Percentiles rank a stretch among this genome's conserved stretches.
Conservation (phyloP, 2,113 vertebrate genomes). For the Oncorhynchus kisutch region DNA sequence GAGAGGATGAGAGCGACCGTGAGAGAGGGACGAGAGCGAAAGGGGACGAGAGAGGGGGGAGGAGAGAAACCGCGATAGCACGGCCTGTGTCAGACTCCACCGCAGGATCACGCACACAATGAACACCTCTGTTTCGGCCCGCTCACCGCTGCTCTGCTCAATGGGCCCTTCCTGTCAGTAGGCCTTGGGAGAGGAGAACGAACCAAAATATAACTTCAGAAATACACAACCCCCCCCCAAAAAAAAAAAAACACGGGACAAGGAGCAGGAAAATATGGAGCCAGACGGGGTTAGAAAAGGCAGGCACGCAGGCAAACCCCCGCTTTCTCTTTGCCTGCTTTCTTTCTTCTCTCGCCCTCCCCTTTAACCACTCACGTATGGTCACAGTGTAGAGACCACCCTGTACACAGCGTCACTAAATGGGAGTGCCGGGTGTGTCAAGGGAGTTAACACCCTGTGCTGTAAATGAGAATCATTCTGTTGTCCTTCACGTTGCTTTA, state of each 20-base stretch:
- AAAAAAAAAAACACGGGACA: constrained; percentile 41
- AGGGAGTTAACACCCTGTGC: neutral
- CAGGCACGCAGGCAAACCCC: constrained; percentile 5
- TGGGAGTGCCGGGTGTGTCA: constrained; percentile 9
- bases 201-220: constrained; percentile 48
- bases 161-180: constrained; percentile 59
- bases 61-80: constrained; percentile 33
- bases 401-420: constrained; percentile 29
- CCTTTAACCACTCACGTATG: constrained; percentile 49
- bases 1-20: neutral
- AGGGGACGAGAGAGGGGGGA: neutral
- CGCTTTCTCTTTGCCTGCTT: constrained; percentile 22
- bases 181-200: constrained; percentile 39
- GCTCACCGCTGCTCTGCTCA: constrained; percentile 52
- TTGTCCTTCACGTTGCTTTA: neutral
- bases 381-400: constrained; percentile 12
- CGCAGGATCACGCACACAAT: constrained; percentile 64
- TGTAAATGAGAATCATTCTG: neutral
- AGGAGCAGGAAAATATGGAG: constrained; percentile 16
- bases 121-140: constrained; percentile 63
- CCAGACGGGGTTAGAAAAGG: neutral
- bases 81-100: constrained; percentile 67
- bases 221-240: constrained; percentile 46
- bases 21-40: neutral
- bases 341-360: neutral